Base-by-base conservation (phyloP, 2,888 invertebrate genomes). In the Hirtodrosophila confusa region DNA sequence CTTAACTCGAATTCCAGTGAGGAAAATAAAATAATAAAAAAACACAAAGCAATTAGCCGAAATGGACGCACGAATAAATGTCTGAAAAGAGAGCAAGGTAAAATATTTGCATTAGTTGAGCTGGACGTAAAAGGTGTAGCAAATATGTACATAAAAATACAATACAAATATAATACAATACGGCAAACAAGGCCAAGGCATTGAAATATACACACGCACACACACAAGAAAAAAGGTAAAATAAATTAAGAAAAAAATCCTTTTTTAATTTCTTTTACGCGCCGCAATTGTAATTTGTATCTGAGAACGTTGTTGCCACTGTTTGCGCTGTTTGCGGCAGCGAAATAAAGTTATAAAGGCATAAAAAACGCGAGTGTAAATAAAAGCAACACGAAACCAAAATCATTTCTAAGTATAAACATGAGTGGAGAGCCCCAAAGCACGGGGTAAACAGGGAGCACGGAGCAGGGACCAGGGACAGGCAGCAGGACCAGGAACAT, bases 281-380 rank as follows among this genome's bases (percentile, higher is more conserved):
- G 57, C 84, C 69, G 68, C 84, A 88, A 67, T 86, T 83, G 80
- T 88, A 83, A 88, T 88, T 82, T 88, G 69, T 86, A 69, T 85
- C 75, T 75, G 54, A 63, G 29, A n/a, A 17, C 17, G 17, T 17
- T 9, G 39, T 31, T 33, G 56, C 68, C 37, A 51, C 49, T 31
- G 27, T 27, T 27, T 27, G 27, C 9, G 62, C 23, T 86, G 69
- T 86, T 80, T 87, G 77, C 40, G 69, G 65, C 45, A 72, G 69
- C 82, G 56, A 87, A 88, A 88, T 84, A 78, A 88, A 85, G 88
- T 88, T 85, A 87, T 85, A 88, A 85, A 85, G 78, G 65, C 74
- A 77, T 74, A 75, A 75, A 80, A 77, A 72, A 71, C 53, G 63
- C 53, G 58, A 55, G 51, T 64, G 75, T 69, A 86, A 86, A 75